Conservation (phyloP, 2,888 invertebrate species). For the Conus canariensis region DNA sequence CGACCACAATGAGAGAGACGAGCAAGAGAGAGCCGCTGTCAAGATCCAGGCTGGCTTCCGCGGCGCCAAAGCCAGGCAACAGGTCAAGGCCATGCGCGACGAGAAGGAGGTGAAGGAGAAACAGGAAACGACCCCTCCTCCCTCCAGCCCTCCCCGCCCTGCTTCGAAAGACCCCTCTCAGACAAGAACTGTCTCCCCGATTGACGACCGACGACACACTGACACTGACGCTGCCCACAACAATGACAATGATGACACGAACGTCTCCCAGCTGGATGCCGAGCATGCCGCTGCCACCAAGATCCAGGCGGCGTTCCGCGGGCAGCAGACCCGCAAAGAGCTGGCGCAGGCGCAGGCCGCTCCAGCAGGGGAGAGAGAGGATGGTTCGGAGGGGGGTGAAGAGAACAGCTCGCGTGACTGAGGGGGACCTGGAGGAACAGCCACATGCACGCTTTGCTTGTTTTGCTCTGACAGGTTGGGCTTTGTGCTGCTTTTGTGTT, state of each 20-base stretch:
- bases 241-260: background rate
- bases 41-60: slow-evolving; percentile 47
- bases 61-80: slow-evolving; percentile 45
- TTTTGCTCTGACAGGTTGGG: background rate
- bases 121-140: background rate
- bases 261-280: background rate
- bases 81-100: slow-evolving; percentile 34
- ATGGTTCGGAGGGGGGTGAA: too few relatives aligned
- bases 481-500: too few relatives aligned
- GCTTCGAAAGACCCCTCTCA: background rate
- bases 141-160: background rate
- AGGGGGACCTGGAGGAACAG: too few relatives aligned
- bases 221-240: background rate
- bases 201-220: background rate
- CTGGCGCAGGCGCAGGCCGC: background rate
- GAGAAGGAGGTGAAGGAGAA: slow-evolving; percentile 6
- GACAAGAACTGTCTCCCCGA: slow-evolving; percentile 13
- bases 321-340: slow-evolving; percentile 53
- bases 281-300: slow-evolving; percentile 61
- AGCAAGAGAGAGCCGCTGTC: slow-evolving; percentile 40
- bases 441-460: background rate
- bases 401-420: too few relatives aligned
- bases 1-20: background rate
- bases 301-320: slow-evolving; percentile 69
- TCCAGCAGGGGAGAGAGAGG: background rate